Evolutionary conservation across 2,888 invertebrate genomes (phyloP), one percentile per base, ranked within the genome.

Genomic region (Drosophila tripunctata): DNA sequence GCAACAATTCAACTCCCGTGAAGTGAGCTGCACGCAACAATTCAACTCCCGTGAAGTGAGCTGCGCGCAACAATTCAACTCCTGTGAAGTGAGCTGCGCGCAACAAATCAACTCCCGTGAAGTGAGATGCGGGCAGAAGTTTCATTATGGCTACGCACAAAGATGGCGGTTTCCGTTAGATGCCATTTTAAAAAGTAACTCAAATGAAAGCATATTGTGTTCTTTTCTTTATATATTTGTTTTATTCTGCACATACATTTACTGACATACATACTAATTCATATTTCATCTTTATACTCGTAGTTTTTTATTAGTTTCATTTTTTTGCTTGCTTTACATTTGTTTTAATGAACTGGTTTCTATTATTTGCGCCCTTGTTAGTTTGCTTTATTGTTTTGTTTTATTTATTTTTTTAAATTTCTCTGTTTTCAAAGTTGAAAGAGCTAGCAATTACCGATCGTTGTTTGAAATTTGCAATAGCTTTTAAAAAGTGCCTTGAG

Each of bases 241-340:
- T 87, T 84, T 83, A 68, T 77, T 84, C 36, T 75, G 74, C 76
- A 75, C 84, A 87, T 72, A 76, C 68, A 75, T 80, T 45, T 72
- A 71, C 40, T 68, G 64, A 69, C 75, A 71, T 75, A 81, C 81
- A 80, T 67, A 86, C 87, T 81, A 81, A 75, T 86, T 87, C 81
- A 80, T 87, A 78, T 27, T 54, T 79, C 65, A 35, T 62, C 31
- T 65, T 69, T 65, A 27, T 64, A 40, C 27, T 50, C 19, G 12
- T 70, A 56, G 43, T 66, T 65, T 70, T 76, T 70, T 68, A 67
- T 75, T 71, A 69, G 58, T 64, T 64, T 55, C 40, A 65, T 65
- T 57, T 17, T 67, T 67, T 69, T 41, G 27, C 10, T 45, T 57
- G 40, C 55, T 47, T 33, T 47, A 27, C 21, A 30, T 73, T 55